Evolutionary conservation across 2,797 vertebrate species (phyloP).

Genomic region (Danio jaintianensis): DNA sequence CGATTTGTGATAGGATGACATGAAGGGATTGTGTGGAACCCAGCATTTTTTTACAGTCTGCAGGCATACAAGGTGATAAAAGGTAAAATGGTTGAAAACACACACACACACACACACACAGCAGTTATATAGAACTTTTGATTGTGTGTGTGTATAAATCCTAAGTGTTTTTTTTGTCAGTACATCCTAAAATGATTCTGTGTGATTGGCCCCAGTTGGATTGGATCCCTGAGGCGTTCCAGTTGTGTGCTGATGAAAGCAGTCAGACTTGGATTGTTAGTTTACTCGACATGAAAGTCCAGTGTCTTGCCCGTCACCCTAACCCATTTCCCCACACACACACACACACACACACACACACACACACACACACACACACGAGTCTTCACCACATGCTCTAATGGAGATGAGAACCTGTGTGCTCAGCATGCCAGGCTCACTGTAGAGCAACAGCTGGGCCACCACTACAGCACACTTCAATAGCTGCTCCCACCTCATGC

Average conservation of each 20-base stretch:
- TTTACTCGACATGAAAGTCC: slow-evolving; percentile 36
- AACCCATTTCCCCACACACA: slow-evolving; percentile 28
- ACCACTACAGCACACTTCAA: slow-evolving; percentile 30
- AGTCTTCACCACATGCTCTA: slow-evolving; percentile 24
- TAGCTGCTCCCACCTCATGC: slow-evolving; percentile 17
- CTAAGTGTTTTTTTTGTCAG: neutral
- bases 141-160: neutral
- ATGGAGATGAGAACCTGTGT: slow-evolving; percentile 33
- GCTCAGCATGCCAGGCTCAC: slow-evolving; percentile 13
- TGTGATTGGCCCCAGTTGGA: slow-evolving; percentile 31
- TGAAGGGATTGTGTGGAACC: too few species aligned
- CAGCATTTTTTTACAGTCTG: too few species aligned
- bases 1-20: too few species aligned
- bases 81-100: too few species aligned
- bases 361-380: too few species aligned
- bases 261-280: slow-evolving; percentile 29
- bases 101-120: too few species aligned
- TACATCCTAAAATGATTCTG: neutral
- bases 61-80: too few species aligned
- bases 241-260: slow-evolving; percentile 41
- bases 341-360: too few species aligned
- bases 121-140: too few species aligned
- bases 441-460: slow-evolving; percentile 31
- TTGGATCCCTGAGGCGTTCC: neutral
- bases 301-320: slow-evolving; percentile 28